phyloP scores from a whole-genome alignment of 2,797 vertebrate species.

The Syncerus caffer region DNA sequence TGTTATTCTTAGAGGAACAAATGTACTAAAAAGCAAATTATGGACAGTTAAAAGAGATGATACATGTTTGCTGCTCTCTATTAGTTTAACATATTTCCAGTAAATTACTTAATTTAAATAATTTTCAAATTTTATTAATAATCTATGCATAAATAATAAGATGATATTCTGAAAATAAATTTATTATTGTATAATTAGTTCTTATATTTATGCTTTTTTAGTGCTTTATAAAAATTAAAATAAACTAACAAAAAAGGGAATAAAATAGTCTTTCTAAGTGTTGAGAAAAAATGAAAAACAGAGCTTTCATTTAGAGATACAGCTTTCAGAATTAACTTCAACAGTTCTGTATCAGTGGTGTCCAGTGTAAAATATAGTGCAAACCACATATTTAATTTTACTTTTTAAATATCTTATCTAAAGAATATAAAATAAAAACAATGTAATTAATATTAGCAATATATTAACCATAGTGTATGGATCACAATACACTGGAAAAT shows the following conservation, averaged over 20 bases:
- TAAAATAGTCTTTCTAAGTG: background rate
- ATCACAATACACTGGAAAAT: too few relatives aligned
- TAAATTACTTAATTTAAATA: constrained; percentile 29
- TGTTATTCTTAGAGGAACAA: background rate
- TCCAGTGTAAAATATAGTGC: background rate
- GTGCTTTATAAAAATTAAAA: background rate
- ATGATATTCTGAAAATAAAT: background rate
- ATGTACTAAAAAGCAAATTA: background rate
- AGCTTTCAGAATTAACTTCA: background rate
- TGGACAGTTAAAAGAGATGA: constrained; percentile 9
- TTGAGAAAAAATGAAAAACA: background rate
- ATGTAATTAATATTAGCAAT: background rate
- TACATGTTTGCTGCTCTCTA: background rate
- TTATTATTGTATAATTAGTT: background rate
- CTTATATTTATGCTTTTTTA: background rate
- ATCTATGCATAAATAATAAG: background rate
- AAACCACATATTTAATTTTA: background rate
- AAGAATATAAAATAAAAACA: background rate
- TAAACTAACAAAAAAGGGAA: background rate
- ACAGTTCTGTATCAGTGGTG: background rate
- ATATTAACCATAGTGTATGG: background rate
- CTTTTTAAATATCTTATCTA: background rate
- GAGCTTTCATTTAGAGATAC: background rate
- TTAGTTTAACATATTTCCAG: constrained; percentile 12
- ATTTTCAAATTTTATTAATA: constrained; percentile 1